Evolutionary conservation across 2,113 vertebrate species (phyloP).

Genomic region (Oreochromis tanganicae): DNA sequence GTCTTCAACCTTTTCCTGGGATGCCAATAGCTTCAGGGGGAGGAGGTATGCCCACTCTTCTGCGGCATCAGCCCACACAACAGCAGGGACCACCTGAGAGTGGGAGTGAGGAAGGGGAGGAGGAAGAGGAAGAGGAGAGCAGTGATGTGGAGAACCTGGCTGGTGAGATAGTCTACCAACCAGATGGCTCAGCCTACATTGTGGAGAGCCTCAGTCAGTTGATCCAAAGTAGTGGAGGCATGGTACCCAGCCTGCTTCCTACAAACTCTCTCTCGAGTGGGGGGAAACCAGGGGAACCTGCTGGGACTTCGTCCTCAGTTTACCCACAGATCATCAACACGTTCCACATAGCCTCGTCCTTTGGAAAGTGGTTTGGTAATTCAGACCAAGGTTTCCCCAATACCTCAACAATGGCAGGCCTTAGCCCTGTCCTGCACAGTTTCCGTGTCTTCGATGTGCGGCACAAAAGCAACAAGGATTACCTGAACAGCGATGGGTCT

Average conservation of each 20-base stretch:
- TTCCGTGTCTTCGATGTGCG: conserved; percentile 99
- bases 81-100: conserved; percentile 76
- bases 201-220: conserved; percentile 98
- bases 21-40: conserved; percentile 70
- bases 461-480: conserved; percentile 99
- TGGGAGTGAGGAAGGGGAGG: conserved; percentile 88
- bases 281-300: conserved; percentile 77
- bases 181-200: conserved; percentile 97
- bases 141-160: conserved; percentile 99
- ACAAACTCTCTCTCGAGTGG: conserved; percentile 83
- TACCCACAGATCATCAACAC: conserved; percentile 99
- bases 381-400: conserved; percentile 96
- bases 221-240: conserved; percentile 84
- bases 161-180: conserved; percentile 99
- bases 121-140: conserved; percentile 87
- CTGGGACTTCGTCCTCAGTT: conserved; percentile 85
- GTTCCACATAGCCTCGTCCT: conserved; percentile 99
- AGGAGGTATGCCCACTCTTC: conserved; percentile 72
- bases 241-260: conserved; percentile 77
- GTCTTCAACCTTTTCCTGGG: conserved; percentile 77
- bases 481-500: conserved; percentile 99
- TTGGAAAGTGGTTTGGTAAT: conserved; percentile 98
- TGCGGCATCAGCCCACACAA: conserved; percentile 69
- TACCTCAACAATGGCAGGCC: conserved; percentile 97
- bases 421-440: conserved; percentile 99